phyloP scores from a whole-genome alignment of 2,888 invertebrate species.

The Mesoligia furuncula region DNA sequence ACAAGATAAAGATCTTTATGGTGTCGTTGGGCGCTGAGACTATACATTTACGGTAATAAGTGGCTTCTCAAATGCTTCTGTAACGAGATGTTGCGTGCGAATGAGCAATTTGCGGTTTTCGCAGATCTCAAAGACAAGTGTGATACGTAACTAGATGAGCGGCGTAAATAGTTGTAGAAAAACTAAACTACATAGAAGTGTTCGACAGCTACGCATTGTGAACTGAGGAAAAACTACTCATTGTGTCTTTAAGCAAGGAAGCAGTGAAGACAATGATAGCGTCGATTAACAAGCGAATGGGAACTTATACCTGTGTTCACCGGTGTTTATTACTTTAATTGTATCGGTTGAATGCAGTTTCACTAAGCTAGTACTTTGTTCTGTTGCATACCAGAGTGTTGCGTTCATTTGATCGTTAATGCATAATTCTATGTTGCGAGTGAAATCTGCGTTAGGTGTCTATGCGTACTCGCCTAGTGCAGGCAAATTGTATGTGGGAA shows the following conservation, averaged over 20 bases:
- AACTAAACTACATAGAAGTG: constrained; percentile 74
- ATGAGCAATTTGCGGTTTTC: constrained; percentile 83
- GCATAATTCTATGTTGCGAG: constrained; percentile 85
- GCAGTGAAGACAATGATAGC: constrained; percentile 86
- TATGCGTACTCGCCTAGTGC: constrained; percentile 75
- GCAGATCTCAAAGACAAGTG: constrained; percentile 76
- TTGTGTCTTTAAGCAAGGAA: constrained; percentile 85
- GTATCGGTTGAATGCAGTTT: constrained; percentile 86
- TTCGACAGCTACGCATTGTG: constrained; percentile 82
- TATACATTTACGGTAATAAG: constrained; percentile 71
- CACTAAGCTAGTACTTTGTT: constrained; percentile 84
- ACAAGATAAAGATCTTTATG: constrained; percentile 71
- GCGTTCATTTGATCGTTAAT: constrained; percentile 81
- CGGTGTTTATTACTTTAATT: constrained; percentile 87
- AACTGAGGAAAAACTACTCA: constrained; percentile 83
- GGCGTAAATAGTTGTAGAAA: constrained; percentile 68
- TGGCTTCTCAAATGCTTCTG: constrained; percentile 72
- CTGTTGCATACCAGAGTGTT: constrained; percentile 80
- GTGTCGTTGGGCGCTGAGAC: constrained; percentile 60
- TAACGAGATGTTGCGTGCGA: constrained; percentile 80
- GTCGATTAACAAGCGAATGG: constrained; percentile 85
- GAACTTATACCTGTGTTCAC: constrained; percentile 82
- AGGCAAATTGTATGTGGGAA: constrained; percentile 80
- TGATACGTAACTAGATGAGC: constrained; percentile 70
- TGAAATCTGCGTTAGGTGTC: constrained; percentile 82